phyloP scores from a whole-genome alignment of 2,113 vertebrate species.

The Geococcyx californianus region DNA sequence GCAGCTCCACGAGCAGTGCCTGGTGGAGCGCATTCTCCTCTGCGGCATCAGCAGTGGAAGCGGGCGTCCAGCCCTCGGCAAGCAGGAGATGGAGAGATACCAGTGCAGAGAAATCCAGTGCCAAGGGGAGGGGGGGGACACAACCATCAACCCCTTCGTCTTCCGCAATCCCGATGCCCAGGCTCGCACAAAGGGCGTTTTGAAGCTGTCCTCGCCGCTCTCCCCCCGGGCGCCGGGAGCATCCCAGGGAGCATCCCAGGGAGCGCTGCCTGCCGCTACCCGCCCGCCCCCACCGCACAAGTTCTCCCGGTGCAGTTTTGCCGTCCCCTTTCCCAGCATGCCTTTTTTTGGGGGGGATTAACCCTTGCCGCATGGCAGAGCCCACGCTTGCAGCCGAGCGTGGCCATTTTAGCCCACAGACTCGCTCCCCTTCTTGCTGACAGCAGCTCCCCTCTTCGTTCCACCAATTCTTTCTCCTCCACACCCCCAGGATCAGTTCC shows the following conservation, averaged over 20 bases:
- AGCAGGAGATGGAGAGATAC: background rate
- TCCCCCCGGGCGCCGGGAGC: no score
- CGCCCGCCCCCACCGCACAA: background rate
- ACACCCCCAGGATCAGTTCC: background rate
- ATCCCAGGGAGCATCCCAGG: no score
- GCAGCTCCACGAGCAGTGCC: background rate
- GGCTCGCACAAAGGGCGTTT: background rate
- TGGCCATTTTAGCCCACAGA: background rate
- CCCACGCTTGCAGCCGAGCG: background rate
- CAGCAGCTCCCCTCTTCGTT: background rate
- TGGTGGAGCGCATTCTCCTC: background rate
- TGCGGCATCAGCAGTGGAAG: background rate
- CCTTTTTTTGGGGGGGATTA: background rate
- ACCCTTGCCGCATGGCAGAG: background rate
- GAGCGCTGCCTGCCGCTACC: background rate
- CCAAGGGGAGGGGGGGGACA: no score
- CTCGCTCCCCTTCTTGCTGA: background rate
- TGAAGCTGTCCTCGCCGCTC: background rate
- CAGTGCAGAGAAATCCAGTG: background rate
- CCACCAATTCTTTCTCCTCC: background rate
- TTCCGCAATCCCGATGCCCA: background rate
- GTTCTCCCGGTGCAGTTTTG: background rate
- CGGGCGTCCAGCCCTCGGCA: background rate
- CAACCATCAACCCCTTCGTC: no score
- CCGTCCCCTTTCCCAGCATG: background rate